Conservation (phyloP, 2,888 invertebrate genomes). For the Dermolepida albohirtum region DNA sequence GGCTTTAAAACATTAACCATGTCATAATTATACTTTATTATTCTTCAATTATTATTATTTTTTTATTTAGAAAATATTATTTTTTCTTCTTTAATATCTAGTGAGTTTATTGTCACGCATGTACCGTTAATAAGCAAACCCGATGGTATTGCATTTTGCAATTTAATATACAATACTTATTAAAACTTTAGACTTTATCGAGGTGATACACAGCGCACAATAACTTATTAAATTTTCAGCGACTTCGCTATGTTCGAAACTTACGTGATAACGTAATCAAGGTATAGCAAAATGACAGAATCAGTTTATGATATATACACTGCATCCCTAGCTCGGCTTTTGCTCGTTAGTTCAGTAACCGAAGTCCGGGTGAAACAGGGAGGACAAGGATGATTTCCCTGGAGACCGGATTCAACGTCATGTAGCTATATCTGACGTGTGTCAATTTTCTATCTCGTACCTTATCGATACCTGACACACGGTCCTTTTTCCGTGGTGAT, state of each 20-base stretch:
- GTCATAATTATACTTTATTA: too few relatives aligned
- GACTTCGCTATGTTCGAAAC: constrained; percentile 26
- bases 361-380: constrained; percentile 39
- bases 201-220: constrained; percentile 10
- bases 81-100: too few relatives aligned
- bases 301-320: too few relatives aligned
- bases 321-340: neutral
- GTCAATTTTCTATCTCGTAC: constrained; percentile 41
- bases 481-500: constrained; percentile 18
- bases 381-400: constrained; percentile 42
- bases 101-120: too few relatives aligned
- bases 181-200: constrained; percentile 5
- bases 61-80: too few relatives aligned
- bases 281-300: constrained; percentile 17
- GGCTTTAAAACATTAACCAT: too few relatives aligned
- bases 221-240: constrained; percentile 34
- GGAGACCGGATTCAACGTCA: constrained; percentile 37
- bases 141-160: too few relatives aligned
- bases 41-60: too few relatives aligned
- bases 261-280: constrained; percentile 26
- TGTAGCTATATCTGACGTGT: constrained; percentile 38
- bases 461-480: constrained; percentile 38
- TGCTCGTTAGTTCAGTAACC: constrained; percentile 36
- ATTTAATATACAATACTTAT: too few relatives aligned
- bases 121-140: too few relatives aligned